A percentile compares a stretch with the other conserved stretches of the same genome.
Conservation (phyloP, 2,888 invertebrate species). For the Celastrina argiolus region DNA sequence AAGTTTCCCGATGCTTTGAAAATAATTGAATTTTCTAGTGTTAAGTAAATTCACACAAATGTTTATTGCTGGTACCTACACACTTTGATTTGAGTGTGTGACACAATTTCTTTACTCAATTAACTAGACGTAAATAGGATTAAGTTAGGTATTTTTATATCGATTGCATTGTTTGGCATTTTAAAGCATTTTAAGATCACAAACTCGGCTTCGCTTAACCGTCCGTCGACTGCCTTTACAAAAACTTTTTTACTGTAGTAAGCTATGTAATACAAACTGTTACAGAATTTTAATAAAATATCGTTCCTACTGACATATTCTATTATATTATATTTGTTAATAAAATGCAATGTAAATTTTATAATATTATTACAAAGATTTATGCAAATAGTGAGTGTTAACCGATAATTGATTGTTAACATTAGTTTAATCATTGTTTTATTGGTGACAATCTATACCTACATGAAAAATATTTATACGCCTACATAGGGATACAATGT, state of each 20-base stretch:
- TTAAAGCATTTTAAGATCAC: slow-evolving; percentile 45
- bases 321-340: neutral
- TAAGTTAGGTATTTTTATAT: slow-evolving; percentile 40
- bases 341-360: neutral
- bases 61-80: too few species aligned
- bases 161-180: slow-evolving; percentile 36
- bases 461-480: too few species aligned
- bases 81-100: neutral
- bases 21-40: neutral
- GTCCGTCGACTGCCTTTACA: slow-evolving; percentile 47
- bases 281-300: neutral
- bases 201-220: slow-evolving; percentile 48
- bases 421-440: neutral
- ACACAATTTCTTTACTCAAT: slow-evolving; percentile 21
- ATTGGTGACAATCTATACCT: neutral
- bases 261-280: neutral
- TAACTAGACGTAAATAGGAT: slow-evolving; percentile 36
- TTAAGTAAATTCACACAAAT: neutral
- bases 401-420: neutral
- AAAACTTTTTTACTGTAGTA: neutral
- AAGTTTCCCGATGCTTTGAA: slow-evolving; percentile 35
- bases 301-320: neutral
- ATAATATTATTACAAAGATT: neutral
- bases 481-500: too few species aligned
- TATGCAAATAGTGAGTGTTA: neutral